phyloP scores from a whole-genome alignment of 2,113 vertebrate species.

The Rhinoptilus africanus region DNA sequence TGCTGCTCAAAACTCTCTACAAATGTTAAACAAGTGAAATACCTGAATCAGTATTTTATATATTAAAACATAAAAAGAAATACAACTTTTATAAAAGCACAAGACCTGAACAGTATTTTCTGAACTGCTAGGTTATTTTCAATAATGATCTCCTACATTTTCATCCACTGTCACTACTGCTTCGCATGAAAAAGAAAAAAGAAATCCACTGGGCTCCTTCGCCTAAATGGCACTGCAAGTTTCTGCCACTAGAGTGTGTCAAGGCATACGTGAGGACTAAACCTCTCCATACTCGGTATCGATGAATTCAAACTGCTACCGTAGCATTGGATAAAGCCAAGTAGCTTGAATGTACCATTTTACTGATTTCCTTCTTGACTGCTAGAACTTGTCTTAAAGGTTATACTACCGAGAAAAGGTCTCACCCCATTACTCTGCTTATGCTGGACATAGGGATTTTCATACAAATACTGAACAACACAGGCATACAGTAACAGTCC shows the following conservation, averaged over 20 bases:
- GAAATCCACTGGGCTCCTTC: not conserved
- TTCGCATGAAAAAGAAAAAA: not conserved
- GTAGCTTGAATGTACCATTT: not conserved
- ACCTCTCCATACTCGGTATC: not conserved
- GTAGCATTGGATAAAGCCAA: not conserved
- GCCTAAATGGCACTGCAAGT: not conserved
- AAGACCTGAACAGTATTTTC: not conserved
- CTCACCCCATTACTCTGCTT: not conserved
- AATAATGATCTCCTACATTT: not conserved
- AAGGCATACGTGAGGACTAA: not conserved
- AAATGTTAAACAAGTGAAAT: not conserved
- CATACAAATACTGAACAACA: not conserved
- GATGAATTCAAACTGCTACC: not conserved
- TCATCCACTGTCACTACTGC: not conserved
- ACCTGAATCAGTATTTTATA: not conserved
- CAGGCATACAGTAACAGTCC: slow-evolving; percentile 19
- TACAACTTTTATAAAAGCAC: not conserved
- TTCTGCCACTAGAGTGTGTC: slow-evolving; percentile 69
- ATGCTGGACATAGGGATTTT: not conserved
- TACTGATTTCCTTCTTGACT: not conserved
- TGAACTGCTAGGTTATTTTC: not conserved
- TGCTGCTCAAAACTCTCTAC: not conserved
- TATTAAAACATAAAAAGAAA: not conserved
- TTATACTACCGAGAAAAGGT: not conserved
- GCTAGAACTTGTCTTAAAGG: not conserved